Evolutionary conservation across 2,888 invertebrate genomes (phyloP), one percentile per base, ranked within the genome.

Genomic region (Oxyteleia sp.): DNA sequence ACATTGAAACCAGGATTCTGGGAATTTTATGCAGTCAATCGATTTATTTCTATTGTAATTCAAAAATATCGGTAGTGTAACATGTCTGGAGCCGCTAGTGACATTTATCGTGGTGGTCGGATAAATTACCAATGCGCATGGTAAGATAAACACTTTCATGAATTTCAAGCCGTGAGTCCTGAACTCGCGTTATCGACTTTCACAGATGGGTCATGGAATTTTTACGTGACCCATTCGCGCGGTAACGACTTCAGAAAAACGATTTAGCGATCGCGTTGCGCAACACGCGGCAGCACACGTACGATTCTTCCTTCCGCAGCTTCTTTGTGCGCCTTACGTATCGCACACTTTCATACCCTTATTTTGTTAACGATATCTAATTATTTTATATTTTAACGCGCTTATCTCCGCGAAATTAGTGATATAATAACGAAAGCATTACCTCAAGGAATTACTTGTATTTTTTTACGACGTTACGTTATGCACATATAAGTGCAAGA

Each of bases 231-330:
- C 84, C 81, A 64, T 75, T 78, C 74, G 74, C 82, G 80, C 63
- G 57, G 68, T 51, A 78, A 76, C 61, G 61, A 66, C 13, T 23
- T 49, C 16, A 64, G 68, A 72, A 71, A 49, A 66, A 35, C 71
- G 57, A 75, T 59, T 72, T 53, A 59, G 63, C 49, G 59, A 49
- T 76, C 43, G 26, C 57, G 55, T 74, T 79, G 61, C 66, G 78
- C 69, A 82, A 84, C 43, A 26, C 15, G 38, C 13, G 63, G 38
- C 38, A 23, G 29, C 51, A 26, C 57, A 41, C 57, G 49, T 61
- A 38, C 64, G 69, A 68, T 45, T 68, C 84, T 84, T 84, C 84
- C 84, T 84, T 84, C 84, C 84, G 84, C 80, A 76, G 81, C 80
- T 80, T 76, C 75, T 71, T 57, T 51, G 59, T 41, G 61, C 45